phyloP scores from a whole-genome alignment of 2,113 vertebrate genomes.

The Corythaeola cristata region DNA sequence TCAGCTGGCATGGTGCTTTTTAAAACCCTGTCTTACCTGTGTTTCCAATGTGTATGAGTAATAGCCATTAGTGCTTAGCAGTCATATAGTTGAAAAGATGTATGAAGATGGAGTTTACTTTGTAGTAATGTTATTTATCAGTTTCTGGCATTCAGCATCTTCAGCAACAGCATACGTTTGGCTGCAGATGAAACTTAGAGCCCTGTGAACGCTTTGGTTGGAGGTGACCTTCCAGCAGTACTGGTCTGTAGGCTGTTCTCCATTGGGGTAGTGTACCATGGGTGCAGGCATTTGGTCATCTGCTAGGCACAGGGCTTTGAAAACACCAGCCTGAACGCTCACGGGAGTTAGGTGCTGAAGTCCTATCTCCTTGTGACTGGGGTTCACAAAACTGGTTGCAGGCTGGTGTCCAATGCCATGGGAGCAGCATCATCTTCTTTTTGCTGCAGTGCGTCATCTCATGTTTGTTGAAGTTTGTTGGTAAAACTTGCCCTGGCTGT shows the following conservation, averaged over 20 bases:
- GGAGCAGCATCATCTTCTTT: not conserved
- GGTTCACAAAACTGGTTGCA: not conserved
- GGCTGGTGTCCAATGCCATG: not conserved
- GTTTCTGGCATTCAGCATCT: not conserved
- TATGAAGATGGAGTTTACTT: not conserved
- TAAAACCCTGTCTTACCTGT: not conserved
- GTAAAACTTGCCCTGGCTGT: not conserved
- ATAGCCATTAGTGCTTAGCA: not conserved
- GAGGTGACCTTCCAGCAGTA: not conserved
- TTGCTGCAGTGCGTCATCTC: not conserved
- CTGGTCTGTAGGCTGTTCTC: not conserved
- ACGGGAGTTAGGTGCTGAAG: not conserved
- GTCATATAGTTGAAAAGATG: not conserved
- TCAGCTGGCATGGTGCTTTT: not conserved
- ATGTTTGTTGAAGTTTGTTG: not conserved
- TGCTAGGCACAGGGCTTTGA: not conserved
- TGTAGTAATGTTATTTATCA: not conserved
- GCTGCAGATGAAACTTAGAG: not conserved
- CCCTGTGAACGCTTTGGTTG: not conserved
- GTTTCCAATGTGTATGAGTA: not conserved
- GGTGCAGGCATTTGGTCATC: not conserved
- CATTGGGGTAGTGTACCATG: not conserved
- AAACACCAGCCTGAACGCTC: not conserved
- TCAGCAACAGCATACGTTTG: not conserved
- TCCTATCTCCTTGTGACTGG: not conserved